Evolutionary conservation across 2,888 invertebrate genomes (phyloP), one percentile per base, ranked within the genome.

Genomic region (Lepetodrilus schrolli): DNA sequence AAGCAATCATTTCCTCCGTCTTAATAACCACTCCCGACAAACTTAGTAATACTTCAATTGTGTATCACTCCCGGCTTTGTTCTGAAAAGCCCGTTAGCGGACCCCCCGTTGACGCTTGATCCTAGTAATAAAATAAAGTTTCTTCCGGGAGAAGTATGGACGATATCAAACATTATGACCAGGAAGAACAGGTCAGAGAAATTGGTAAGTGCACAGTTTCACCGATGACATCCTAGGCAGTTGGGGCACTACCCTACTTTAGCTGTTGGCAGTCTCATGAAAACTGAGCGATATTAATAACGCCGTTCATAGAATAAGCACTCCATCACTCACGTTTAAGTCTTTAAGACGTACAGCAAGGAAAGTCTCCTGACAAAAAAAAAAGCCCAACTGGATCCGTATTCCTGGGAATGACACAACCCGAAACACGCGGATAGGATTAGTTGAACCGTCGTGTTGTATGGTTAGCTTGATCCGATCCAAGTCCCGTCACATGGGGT

Each of bases 11-110:
- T 17, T 21, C 68, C 23, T 43, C 30, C n/a, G 21, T 68, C 68
- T 26, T 68, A 68, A 68, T 68, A 68, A 68, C 38, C 43, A 38
- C 23, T 38, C 30, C n/a, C 68, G 30, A 47, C 43, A 68, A 68
- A 68, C 47, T 38, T 47, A n/a, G 68, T 68, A 68, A 68, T 68
- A 68, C 47, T 68, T 47, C 68, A 68, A 47, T 68, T 47, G 38
- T 21, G 30, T 47, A 47, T 68, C 68, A 23, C 68, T 68, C n/a
- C 23, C 13, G 30, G 26, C 38, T 43, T 68, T 68, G 38, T 38
- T 26, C 68, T 26, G 26, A 30, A 30, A 58, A 58, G 58, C 58
- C 58, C 26, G 58, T 58, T 30, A 34, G 13, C 58, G 58, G 17
- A 30, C 30, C 34, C n/a, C 30, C 58, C 58, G 58, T 58, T 17